Evolutionary conservation across 2,888 invertebrate species (phyloP), one percentile per base, ranked within the genome.

Genomic region (Hypomecis atomaria): DNA sequence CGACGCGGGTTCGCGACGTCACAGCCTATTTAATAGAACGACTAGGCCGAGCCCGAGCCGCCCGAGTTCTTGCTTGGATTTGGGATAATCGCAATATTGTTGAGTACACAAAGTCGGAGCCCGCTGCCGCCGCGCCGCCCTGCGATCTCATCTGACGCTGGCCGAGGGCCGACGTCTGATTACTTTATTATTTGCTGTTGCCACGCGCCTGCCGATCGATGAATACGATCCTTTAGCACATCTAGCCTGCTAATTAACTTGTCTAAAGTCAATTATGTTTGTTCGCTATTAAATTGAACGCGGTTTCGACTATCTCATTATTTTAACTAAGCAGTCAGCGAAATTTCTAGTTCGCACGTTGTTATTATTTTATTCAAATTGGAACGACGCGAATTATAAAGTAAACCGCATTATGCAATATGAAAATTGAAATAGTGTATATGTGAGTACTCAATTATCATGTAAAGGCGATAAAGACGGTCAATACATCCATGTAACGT

Each of bases 11-110:
- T 78, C 80, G 78, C 78, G 76, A 75, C 79, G 82, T 81, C 72
- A 71, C 72, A 71, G 79, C 81, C 79, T 78, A 79, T 80, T 82
- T 83, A 81, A 82, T 80, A 79, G 77, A 57, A 66, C 77, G 77
- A 73, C 72, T 72, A 73, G 76, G 73, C 68, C 65, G 54, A 55
- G 49, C 60, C 52, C 57, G 43, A 63, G 62, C 61, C 49, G 58
- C 58, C 64, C 50, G 50, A 44, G 36, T 62, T 59, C 62, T 54
- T 49, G n/a, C 63, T 42, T 54, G 54, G 53, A 63, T 59, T 63
- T n/a, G 44, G 55, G 59, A 59, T 59, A 45, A 44, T 64, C 49
- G 50, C 47, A 45, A 44, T 56, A 59, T 53, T 50, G 50, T 65
- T 59, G 57, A 54, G 53, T 54, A 57, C 50, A 62, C 60, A 62